A percentile compares a stretch with the other conserved stretches of the same genome.
phyloP scores from a whole-genome alignment of 2,113 vertebrate species.

The Nettapus auritus region DNA sequence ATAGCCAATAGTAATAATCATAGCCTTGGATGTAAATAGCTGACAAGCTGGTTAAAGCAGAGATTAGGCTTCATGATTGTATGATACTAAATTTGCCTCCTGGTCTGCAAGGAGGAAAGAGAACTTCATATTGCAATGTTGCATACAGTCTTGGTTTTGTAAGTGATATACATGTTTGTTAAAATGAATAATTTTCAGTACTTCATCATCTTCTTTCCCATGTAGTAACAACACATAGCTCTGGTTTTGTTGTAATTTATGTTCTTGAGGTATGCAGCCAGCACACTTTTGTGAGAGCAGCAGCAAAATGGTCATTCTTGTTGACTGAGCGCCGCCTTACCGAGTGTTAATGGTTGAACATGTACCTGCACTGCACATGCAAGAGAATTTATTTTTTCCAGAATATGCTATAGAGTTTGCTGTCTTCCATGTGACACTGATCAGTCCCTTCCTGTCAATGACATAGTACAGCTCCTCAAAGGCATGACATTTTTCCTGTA shows the following conservation, averaged over 20 bases:
- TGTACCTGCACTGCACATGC: neutral
- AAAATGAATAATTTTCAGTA: neutral
- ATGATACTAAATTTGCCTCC: neutral
- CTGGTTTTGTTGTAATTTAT: neutral
- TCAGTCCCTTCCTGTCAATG: neutral
- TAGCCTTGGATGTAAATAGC: neutral
- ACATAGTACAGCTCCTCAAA: neutral
- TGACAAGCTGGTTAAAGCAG: neutral
- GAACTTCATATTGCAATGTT: neutral
- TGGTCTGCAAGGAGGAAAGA: neutral
- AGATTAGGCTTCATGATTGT: neutral
- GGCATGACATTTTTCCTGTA: neutral
- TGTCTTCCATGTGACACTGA: neutral
- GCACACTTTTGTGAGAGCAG: neutral
- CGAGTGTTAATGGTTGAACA: neutral
- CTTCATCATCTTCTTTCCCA: neutral
- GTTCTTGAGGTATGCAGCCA: neutral
- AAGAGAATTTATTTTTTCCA: neutral
- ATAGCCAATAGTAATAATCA: neutral
- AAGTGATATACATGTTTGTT: neutral
- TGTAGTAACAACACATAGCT: neutral
- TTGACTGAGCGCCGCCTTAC: neutral
- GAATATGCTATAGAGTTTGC: neutral
- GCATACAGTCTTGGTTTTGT: neutral
- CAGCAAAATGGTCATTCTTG: too few relatives aligned